A percentile compares a stretch with the other conserved stretches of the same genome.
Conservation (phyloP, 2,888 invertebrate genomes). For the Morpho achilles region DNA sequence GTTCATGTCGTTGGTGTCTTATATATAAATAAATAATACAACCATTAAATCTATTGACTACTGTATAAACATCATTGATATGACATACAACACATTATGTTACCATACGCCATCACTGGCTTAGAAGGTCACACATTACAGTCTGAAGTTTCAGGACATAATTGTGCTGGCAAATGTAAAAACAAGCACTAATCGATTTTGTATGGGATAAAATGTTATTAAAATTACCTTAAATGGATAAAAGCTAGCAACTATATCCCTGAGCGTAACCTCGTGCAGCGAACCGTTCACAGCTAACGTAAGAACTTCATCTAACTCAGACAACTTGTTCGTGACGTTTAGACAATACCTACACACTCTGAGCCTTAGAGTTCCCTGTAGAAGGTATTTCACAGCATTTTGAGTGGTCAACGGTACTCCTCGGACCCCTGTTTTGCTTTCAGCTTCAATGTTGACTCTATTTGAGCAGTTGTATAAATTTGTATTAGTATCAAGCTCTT, state of each 20-base stretch:
- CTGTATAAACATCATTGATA: too few relatives aligned
- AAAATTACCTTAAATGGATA: conserved; percentile 56
- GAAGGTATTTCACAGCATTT: conserved; percentile 52
- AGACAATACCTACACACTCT: conserved; percentile 65
- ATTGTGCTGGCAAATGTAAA: too few relatives aligned
- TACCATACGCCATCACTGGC: too few relatives aligned
- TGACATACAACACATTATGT: too few relatives aligned
- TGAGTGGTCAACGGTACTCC: conserved; percentile 47
- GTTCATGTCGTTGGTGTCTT: too few relatives aligned
- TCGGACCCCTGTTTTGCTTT: conserved; percentile 8
- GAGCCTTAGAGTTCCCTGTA: conserved; percentile 49
- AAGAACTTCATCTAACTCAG: conserved; percentile 55
- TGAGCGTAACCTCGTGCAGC: conserved; percentile 55
- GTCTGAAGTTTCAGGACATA: too few relatives aligned
- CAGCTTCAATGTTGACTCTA: conserved; percentile 9
- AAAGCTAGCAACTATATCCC: conserved; percentile 60
- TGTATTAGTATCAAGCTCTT: conserved; percentile 25
- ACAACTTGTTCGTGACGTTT: conserved; percentile 41
- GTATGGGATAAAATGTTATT: background rate
- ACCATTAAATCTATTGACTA: too few relatives aligned
- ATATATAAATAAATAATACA: background rate
- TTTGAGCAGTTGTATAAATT: conserved; percentile 11
- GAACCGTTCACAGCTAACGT: conserved; percentile 48
- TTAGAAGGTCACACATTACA: too few relatives aligned
- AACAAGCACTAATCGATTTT: too few relatives aligned